phyloP scores from a whole-genome alignment of 2,113 vertebrate genomes.

The Coregonus clupeaformis region DNA sequence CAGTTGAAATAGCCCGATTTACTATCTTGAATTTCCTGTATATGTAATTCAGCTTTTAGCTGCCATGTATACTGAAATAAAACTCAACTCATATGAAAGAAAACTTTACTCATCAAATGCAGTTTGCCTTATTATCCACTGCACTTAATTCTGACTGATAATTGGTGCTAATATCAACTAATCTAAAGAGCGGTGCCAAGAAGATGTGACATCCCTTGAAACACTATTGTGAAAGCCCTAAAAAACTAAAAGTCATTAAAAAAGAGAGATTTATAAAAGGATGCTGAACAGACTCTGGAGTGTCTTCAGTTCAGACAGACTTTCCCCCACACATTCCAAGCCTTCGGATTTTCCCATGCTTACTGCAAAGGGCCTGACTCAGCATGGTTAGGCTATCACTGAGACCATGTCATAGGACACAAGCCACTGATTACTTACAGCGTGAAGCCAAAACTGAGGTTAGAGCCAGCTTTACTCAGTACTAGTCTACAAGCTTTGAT shows the following conservation, averaged over 20 bases:
- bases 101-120: no score
- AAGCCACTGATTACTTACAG: constrained; percentile 67
- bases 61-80: constrained; percentile 20
- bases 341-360: constrained; percentile 71
- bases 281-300: constrained; percentile 62
- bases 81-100: constrained; percentile 1
- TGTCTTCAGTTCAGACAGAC: constrained; percentile 64
- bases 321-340: constrained; percentile 68
- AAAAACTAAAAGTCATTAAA: constrained; percentile 45
- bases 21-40: no score
- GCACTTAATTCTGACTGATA: no score
- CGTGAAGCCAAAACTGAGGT: constrained; percentile 42
- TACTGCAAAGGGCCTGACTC: constrained; percentile 60
- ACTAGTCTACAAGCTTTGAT: constrained; percentile 4
- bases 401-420: constrained; percentile 54
- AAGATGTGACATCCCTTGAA: constrained; percentile 19
- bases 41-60: not conserved
- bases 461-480: constrained; percentile 55
- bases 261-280: constrained; percentile 45
- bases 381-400: constrained; percentile 54
- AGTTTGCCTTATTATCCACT: no score
- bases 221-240: not conserved
- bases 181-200: not conserved
- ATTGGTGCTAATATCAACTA: no score
- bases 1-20: no score